Evolutionary conservation across 2,113 vertebrate genomes (phyloP).

Genomic region (Etheostoma cragini): DNA sequence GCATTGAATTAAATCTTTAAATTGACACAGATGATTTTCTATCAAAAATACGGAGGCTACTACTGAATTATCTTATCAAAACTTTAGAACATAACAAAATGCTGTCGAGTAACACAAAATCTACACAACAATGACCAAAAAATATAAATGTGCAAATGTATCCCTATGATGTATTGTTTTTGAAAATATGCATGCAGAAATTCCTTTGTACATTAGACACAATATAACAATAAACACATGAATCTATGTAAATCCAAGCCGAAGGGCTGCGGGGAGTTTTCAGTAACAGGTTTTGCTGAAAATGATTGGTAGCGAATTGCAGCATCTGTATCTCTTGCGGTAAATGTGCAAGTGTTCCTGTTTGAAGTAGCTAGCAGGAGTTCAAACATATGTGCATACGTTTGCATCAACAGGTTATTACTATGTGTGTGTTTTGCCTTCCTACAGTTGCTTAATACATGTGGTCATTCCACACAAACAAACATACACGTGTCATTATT

Average conservation of each 20-base stretch:
- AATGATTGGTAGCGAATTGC: conserved; percentile 59
- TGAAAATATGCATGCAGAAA: neutral
- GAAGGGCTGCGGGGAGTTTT: conserved; percentile 17
- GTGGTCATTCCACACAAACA: no score
- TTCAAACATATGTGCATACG: neutral
- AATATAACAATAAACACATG: conserved; percentile 12
- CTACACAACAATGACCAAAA: no score
- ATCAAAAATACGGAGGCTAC: neutral
- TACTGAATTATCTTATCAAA: neutral
- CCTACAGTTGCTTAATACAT: no score
- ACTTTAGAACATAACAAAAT: neutral
- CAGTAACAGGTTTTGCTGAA: conserved; percentile 52
- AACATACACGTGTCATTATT: no score
- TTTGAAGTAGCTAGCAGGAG: neutral
- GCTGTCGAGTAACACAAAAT: neutral
- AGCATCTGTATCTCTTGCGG: conserved; percentile 54
- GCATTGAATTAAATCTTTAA: no score
- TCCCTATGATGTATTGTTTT: neutral
- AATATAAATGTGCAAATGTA: conserved; percentile 15
- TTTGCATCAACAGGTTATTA: neutral
- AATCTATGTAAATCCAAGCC: conserved; percentile 12
- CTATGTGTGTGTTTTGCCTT: neutral
- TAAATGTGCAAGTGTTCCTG: conserved; percentile 20
- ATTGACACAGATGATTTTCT: neutral
- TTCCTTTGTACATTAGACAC: conserved; percentile 7